A percentile compares a stretch with the other conserved stretches of the same genome.
Evolutionary conservation across 2,888 invertebrate genomes (phyloP).

Genomic region (Mythimna vitellina): DNA sequence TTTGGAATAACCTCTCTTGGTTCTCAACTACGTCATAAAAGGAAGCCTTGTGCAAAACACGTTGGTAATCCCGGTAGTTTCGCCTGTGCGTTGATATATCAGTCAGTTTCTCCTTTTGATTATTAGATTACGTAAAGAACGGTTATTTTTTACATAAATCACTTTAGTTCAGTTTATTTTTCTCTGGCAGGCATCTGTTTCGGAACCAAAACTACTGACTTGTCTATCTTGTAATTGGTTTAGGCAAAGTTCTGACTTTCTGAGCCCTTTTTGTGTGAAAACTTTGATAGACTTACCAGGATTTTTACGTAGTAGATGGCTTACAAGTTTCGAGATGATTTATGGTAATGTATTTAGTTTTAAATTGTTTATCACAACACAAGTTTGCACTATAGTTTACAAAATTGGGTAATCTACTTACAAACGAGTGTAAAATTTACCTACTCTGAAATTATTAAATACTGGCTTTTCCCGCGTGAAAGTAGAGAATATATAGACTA

Average conservation of each 20-base stretch:
- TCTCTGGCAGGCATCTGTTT: slow-evolving; percentile 9
- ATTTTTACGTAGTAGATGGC: neutral
- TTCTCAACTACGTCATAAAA: no score
- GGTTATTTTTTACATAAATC: slow-evolving; percentile 3
- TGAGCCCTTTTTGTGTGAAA: slow-evolving; percentile 37
- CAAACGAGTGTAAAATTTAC: no score
- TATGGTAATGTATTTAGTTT: slow-evolving; percentile 7
- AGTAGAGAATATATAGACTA: no score
- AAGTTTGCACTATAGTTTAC: neutral
- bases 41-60: no score
- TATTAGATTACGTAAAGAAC: no score
- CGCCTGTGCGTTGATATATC: no score
- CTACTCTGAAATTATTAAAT: no score
- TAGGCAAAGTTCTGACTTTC: slow-evolving; percentile 30
- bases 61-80: no score
- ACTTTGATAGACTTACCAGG: slow-evolving; percentile 21
- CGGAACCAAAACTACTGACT: slow-evolving; percentile 22
- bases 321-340: slow-evolving; percentile 26
- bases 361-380: neutral
- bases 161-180: neutral
- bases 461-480: no score
- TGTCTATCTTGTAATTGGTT: slow-evolving; percentile 37
- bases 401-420: no score
- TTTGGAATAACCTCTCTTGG: no score
- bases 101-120: no score